phyloP scores from a whole-genome alignment of 2,797 vertebrate genomes.

The Macropodus opercularis region DNA sequence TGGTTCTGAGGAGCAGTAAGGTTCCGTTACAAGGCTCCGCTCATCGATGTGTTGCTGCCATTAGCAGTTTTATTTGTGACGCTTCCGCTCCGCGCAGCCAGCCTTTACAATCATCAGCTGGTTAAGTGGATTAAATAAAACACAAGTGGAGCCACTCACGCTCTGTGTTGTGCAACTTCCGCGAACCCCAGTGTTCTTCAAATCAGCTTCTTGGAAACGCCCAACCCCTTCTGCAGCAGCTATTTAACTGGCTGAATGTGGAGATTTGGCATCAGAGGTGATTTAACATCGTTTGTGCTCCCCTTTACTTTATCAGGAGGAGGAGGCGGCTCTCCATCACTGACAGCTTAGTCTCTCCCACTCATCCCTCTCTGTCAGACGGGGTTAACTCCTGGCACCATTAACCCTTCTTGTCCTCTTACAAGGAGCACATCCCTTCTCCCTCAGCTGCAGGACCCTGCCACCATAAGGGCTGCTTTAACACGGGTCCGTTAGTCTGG shows the following conservation, averaged over 20 bases:
- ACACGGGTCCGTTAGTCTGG: too few relatives aligned
- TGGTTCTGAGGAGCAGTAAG: conserved; percentile 5
- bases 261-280: conserved; percentile 46
- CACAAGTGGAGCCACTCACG: conserved; percentile 52
- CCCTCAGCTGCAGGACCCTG: not conserved
- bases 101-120: conserved; percentile 58
- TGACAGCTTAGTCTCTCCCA: conserved; percentile 55
- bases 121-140: conserved; percentile 72
- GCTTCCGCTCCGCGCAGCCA: conserved; percentile 48
- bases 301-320: conserved; percentile 69
- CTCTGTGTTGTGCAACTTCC: conserved; percentile 27
- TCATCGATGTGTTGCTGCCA: conserved; percentile 39
- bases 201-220: conserved; percentile 51
- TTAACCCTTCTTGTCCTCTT: conserved; percentile 31
- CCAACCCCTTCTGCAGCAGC: conserved; percentile 5
- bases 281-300: conserved; percentile 72
- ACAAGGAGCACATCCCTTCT: conserved; percentile 13
- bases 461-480: not conserved
- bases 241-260: conserved; percentile 24
- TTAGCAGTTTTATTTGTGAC: conserved; percentile 65
- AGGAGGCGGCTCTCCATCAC: conserved; percentile 73
- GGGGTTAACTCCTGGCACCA: conserved; percentile 49
- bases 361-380: conserved; percentile 70
- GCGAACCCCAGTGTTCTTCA: conserved; percentile 49
- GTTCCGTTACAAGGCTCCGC: conserved; percentile 15